phyloP scores from a whole-genome alignment of 2,888 invertebrate genomes.

The Drosophila neotestacea region DNA sequence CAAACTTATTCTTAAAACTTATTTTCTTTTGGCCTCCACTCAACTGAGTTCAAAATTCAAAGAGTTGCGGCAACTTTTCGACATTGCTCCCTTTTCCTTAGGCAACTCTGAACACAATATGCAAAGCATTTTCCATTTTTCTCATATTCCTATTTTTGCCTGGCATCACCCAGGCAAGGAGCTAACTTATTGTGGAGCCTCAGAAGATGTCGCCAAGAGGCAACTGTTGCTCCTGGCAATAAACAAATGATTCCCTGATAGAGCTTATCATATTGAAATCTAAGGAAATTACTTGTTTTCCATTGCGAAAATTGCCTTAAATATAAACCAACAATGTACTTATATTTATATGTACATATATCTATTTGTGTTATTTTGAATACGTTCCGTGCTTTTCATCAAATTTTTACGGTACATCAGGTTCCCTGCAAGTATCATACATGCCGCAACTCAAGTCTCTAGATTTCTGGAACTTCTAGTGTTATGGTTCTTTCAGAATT shows the following conservation, averaged over 20 bases:
- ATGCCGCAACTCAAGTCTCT: too few relatives aligned
- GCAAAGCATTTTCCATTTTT: conserved; percentile 40
- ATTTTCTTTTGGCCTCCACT: conserved; percentile 29
- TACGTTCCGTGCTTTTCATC: too few relatives aligned
- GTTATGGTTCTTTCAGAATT: too few relatives aligned
- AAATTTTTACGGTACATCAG: too few relatives aligned
- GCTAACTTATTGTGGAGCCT: conserved; percentile 1
- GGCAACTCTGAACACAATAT: conserved; percentile 26
- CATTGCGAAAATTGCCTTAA: neutral
- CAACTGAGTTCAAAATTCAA: conserved; percentile 48
- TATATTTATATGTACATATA: too few relatives aligned
- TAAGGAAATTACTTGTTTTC: conserved; percentile 9
- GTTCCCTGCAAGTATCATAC: too few relatives aligned
- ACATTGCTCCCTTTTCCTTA: conserved; percentile 18
- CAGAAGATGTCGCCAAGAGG: conserved; percentile 9
- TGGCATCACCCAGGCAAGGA: neutral
- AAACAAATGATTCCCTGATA: conserved; percentile 28
- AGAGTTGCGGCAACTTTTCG: conserved; percentile 53
- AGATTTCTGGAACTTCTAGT: too few relatives aligned
- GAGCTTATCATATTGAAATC: conserved; percentile 31
- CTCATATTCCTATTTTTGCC: neutral
- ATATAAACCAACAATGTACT: too few relatives aligned
- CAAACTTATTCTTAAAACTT: neutral
- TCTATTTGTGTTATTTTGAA: too few relatives aligned
- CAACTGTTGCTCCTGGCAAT: conserved; percentile 56